Evolutionary conservation across 2,797 vertebrate genomes (phyloP).

Genomic region (Muraenolepis orangiensis): DNA sequence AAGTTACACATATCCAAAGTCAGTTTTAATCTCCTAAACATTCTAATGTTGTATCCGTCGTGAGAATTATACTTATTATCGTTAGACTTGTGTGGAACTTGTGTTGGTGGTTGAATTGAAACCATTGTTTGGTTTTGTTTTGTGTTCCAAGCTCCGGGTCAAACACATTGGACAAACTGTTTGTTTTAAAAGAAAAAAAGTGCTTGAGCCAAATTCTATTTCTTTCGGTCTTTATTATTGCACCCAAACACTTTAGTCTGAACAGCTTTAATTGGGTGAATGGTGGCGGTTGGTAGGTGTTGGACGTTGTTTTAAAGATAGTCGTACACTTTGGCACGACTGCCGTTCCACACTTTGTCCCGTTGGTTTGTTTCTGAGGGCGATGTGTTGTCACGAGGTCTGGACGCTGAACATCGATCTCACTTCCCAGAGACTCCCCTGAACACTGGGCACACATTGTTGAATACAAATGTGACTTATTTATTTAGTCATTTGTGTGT

Average conservation of each 20-base stretch:
- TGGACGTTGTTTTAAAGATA: background rate
- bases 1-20: too few species aligned
- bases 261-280: background rate
- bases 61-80: too few species aligned
- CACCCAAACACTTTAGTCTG: background rate
- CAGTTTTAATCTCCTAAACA: too few species aligned
- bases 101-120: background rate
- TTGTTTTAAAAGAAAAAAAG: background rate
- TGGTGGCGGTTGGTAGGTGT: background rate
- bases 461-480: background rate
- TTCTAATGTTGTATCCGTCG: too few species aligned
- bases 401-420: background rate
- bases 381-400: background rate
- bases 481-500: background rate
- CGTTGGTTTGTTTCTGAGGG: background rate
- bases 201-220: background rate
- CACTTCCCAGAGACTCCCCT: conserved; percentile 20
- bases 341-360: background rate
- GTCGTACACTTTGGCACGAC: background rate
- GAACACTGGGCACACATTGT: background rate
- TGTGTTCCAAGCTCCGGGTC: background rate
- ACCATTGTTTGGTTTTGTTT: background rate
- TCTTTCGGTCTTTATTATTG: background rate
- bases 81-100: too few species aligned
- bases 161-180: background rate